These are phyloP conservation scores for Aphelenchoides bicaudatus DNA, from an alignment of 2,888 invertebrate species.

Conservation along the genomic window DNA sequence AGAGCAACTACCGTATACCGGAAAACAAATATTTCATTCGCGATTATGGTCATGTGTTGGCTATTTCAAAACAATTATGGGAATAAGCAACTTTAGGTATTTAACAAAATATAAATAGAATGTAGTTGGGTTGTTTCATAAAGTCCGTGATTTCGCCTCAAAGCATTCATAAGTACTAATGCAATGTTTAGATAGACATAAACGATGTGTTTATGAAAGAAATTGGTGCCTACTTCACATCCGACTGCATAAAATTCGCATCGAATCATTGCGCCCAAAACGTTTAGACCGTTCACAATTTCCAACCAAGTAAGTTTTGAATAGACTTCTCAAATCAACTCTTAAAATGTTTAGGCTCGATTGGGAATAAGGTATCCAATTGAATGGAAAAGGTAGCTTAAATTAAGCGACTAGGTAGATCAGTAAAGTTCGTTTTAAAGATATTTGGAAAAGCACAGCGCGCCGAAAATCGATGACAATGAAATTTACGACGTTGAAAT, in stretches of 20 bases:
- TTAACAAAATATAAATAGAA: no score
- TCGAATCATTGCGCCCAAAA: neutral
- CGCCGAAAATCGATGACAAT: slow-evolving; percentile 5
- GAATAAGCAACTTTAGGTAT: no score
- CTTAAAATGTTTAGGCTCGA: neutral
- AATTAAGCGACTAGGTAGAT: no score
- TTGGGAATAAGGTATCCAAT: neutral
- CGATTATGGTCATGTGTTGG: no score
- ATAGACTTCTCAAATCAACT: neutral
- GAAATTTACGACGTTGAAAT: slow-evolving; percentile 3
- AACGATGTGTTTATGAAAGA: neutral
- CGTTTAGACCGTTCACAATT: slow-evolving; percentile 4
- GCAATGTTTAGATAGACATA: neutral
- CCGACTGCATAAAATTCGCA: slow-evolving; percentile 12
- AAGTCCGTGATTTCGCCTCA: no score
- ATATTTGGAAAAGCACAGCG: slow-evolving; percentile 7
- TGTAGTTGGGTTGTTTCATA: no score
- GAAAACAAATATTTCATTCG: no score
- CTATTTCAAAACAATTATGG: no score
- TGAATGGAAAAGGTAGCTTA: no score
- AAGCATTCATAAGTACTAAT: no score
- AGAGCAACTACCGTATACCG: no score
- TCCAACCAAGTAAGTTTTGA: neutral
- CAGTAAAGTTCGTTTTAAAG: no score
- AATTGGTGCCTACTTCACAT: neutral